These are phyloP conservation scores for Eupsilia transversa DNA, from an alignment of 2,888 invertebrate genomes.

Conservation along the genomic window DNA sequence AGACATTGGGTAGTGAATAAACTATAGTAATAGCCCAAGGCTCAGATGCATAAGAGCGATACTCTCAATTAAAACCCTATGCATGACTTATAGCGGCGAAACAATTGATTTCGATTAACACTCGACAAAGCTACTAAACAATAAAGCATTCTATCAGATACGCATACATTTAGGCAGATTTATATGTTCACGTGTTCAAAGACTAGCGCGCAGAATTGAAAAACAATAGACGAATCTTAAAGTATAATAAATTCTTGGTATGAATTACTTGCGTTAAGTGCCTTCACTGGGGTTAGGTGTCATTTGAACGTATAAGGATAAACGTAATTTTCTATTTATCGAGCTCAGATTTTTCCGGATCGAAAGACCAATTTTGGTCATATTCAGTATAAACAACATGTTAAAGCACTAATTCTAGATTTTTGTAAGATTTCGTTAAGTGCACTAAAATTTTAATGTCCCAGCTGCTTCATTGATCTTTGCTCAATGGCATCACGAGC, in stretches of 20 bases:
- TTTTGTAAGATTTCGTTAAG: conserved; percentile 1
- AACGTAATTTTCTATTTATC: conserved; percentile 9
- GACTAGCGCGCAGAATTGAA: conserved; percentile 55
- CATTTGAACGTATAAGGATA: conserved; percentile 32
- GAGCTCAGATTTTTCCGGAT: neutral
- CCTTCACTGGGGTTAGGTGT: conserved; percentile 20
- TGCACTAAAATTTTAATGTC: conserved; percentile 26
- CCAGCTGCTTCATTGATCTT: conserved; percentile 57
- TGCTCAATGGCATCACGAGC: conserved; percentile 82
- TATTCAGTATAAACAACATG: neutral
- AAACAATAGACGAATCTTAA: conserved; percentile 29
- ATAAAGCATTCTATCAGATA: conserved; percentile 79
- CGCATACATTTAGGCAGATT: conserved; percentile 64
- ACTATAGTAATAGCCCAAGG: conserved; percentile 77
- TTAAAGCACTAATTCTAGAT: neutral
- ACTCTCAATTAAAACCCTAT: conserved; percentile 86
- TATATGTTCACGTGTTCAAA: conserved; percentile 66
- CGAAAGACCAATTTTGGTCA: neutral
- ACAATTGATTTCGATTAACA: conserved; percentile 89
- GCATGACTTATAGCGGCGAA: conserved; percentile 85
- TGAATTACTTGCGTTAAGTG: conserved; percentile 24
- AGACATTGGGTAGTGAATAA: conserved; percentile 63
- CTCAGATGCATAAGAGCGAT: conserved; percentile 78
- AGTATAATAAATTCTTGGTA: conserved; percentile 33
- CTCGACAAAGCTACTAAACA: conserved; percentile 85